Percentiles rank a stretch among this genome's conserved stretches.
phyloP scores from a whole-genome alignment of 2,888 invertebrate species.

The Drosophila borborema region DNA sequence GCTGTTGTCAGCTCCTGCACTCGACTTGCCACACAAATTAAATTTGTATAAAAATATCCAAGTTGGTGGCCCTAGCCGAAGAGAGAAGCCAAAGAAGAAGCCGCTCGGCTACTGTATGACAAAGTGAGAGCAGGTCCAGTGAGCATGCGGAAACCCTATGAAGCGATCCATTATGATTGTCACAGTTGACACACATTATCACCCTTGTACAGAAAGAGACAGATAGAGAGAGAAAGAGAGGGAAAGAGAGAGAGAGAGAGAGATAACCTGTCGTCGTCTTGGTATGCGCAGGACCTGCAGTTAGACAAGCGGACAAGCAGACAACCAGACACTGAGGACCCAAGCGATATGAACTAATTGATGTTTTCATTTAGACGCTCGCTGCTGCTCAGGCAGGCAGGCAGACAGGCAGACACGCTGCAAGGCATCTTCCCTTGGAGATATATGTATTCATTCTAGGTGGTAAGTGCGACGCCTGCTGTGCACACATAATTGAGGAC shows the following conservation, averaged over 20 bases:
- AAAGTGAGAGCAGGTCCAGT: constrained; percentile 48
- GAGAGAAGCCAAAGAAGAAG: constrained; percentile 50
- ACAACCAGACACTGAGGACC: constrained; percentile 20
- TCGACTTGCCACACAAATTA: constrained; percentile 72
- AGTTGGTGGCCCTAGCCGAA: constrained; percentile 72
- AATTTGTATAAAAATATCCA: constrained; percentile 80
- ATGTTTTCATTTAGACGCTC: constrained; percentile 75
- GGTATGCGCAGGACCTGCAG: constrained; percentile 27
- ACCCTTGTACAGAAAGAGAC: constrained; percentile 54
- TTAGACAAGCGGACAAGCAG: background rate
- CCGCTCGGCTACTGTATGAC: constrained; percentile 76
- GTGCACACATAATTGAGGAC: constrained; percentile 82
- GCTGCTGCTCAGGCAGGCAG: constrained; percentile 24
- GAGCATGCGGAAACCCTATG: constrained; percentile 33
- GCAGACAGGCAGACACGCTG: background rate
- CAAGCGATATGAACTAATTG: constrained; percentile 73
- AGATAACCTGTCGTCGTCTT: constrained; percentile 67
- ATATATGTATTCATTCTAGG: constrained; percentile 79
- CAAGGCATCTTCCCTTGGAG: constrained; percentile 10
- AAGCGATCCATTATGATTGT: constrained; percentile 79
- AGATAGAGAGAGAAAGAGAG: background rate
- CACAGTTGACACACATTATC: constrained; percentile 80
- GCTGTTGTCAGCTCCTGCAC: constrained; percentile 23
- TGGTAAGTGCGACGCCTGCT: constrained; percentile 83
- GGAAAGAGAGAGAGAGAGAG: constrained; percentile 12